Evolutionary conservation across 2,888 invertebrate genomes (phyloP).

Genomic region (Lobophora halterata): DNA sequence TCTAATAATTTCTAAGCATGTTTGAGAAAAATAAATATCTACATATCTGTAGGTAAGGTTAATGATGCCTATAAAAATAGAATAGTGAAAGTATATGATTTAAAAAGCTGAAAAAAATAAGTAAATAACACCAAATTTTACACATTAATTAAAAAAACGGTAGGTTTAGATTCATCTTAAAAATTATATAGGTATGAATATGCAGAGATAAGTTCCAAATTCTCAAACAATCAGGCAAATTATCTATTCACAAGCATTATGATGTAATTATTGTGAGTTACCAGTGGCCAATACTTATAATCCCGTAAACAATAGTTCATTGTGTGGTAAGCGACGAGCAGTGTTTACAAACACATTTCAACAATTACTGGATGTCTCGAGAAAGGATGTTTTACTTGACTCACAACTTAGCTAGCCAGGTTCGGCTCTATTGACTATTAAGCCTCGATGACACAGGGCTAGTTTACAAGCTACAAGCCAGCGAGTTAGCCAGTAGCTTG

Average conservation of each 20-base stretch:
- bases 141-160: too few species aligned
- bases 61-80: too few species aligned
- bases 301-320: slow-evolving; percentile 63
- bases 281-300: slow-evolving; percentile 36
- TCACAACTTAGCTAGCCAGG: slow-evolving; percentile 12
- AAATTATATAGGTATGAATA: neutral
- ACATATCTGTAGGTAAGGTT: too few species aligned
- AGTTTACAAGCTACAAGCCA: too few species aligned
- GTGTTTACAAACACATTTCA: slow-evolving; percentile 60
- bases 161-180: too few species aligned
- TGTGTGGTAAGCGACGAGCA: slow-evolving; percentile 55
- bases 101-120: too few species aligned
- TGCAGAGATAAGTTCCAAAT: neutral
- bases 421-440: slow-evolving; percentile 2
- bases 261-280: slow-evolving; percentile 17
- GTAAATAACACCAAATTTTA: too few species aligned
- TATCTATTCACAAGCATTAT: slow-evolving; percentile 7
- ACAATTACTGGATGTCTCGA: slow-evolving; percentile 49
- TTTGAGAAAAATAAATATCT: slow-evolving; percentile 15
- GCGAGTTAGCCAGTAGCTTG: too few species aligned
- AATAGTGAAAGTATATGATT: too few species aligned
- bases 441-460: too few species aligned
- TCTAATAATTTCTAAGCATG: slow-evolving; percentile 10
- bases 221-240: slow-evolving; percentile 5
- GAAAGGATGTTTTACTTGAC: slow-evolving; percentile 51